Conservation (phyloP, 2,113 vertebrate species). For the Cyphomyrus plagiostoma region DNA sequence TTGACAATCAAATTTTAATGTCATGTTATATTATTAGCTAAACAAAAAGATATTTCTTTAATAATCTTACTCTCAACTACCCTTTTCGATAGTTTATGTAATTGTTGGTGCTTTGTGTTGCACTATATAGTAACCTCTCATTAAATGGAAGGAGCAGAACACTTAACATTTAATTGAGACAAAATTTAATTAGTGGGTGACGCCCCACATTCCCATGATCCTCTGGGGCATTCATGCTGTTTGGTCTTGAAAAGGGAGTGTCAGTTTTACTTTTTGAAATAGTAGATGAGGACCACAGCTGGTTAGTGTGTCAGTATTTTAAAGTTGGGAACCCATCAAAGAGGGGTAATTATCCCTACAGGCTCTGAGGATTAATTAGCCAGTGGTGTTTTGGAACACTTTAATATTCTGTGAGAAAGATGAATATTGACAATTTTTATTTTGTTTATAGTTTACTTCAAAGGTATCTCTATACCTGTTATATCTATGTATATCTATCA, state of each 20-base stretch:
- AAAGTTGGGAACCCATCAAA: background rate
- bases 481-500: background rate
- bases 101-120: background rate
- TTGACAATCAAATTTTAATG: background rate
- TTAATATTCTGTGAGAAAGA: background rate
- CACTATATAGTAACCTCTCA: background rate
- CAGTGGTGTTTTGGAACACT: background rate
- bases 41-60: background rate
- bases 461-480: background rate
- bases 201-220: background rate
- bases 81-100: background rate
- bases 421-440: background rate
- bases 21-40: background rate
- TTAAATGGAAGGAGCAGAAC: background rate
- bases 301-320: background rate
- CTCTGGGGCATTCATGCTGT: background rate
- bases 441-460: background rate
- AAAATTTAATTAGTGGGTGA: background rate
- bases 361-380: slow-evolving; percentile 6
- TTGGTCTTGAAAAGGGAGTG: background rate
- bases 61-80: background rate
- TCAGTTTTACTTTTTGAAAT: background rate
- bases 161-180: background rate
- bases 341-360: background rate
- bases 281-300: background rate